Conservation (phyloP, 2,888 invertebrate species). For the Sinhomidia bicolor region DNA sequence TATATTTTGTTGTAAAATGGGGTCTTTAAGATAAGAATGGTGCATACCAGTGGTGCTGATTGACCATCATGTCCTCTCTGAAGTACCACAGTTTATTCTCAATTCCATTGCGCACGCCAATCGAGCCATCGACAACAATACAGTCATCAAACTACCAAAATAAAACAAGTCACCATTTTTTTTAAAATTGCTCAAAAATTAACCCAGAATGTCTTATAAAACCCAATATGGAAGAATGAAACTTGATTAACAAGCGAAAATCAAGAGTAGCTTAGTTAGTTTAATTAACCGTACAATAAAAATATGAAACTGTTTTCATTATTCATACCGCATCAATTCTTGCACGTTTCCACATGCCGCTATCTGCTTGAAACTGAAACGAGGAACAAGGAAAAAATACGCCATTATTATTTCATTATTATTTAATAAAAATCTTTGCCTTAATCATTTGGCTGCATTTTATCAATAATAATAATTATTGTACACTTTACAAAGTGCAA, state of each 20-base stretch:
- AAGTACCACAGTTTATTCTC: slow-evolving; percentile 73
- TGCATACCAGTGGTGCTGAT: slow-evolving; percentile 70
- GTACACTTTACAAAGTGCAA: too few relatives aligned
- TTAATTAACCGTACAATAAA: not conserved
- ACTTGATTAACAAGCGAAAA: not conserved
- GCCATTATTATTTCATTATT: not conserved
- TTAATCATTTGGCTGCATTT: not conserved
- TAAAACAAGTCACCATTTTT: not conserved
- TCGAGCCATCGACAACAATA: slow-evolving; percentile 56
- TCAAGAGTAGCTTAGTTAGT: not conserved
- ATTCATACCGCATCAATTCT: slow-evolving; percentile 43
- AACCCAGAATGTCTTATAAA: not conserved
- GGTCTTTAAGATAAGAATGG: too few relatives aligned
- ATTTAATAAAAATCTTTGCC: not conserved
- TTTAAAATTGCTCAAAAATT: not conserved
- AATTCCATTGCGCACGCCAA: slow-evolving; percentile 57
- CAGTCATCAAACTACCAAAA: slow-evolving; percentile 56
- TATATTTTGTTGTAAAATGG: too few relatives aligned
- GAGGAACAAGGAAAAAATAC: not conserved
- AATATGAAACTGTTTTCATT: not conserved
- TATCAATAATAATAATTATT: too few relatives aligned
- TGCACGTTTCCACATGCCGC: slow-evolving; percentile 39
- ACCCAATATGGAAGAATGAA: not conserved
- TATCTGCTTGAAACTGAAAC: slow-evolving; percentile 43
- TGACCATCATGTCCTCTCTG: slow-evolving; percentile 69